Percentiles rank a stretch among this genome's conserved stretches.
phyloP scores from a whole-genome alignment of 2,113 vertebrate species.

The Paradisaea rubra region DNA sequence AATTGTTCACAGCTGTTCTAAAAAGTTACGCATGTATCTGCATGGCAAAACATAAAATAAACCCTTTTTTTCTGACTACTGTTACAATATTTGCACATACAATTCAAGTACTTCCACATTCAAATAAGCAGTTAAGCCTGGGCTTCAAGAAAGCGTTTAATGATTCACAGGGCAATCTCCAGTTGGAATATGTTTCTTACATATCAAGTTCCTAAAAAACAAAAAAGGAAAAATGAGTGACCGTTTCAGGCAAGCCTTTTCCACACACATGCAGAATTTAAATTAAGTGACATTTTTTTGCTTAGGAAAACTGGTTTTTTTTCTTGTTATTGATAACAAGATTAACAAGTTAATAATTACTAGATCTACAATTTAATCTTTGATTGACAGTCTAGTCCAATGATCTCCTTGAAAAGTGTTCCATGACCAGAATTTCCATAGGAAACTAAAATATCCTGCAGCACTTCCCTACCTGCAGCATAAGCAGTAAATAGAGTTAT shows the following conservation, averaged over 20 bases:
- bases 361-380: background rate
- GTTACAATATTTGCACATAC: background rate
- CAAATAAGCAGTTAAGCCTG: background rate
- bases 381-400: background rate
- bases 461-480: background rate
- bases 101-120: background rate
- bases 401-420: background rate
- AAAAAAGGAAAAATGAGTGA: background rate
- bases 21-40: background rate
- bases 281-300: background rate
- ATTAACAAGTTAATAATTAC: background rate
- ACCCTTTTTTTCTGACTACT: background rate
- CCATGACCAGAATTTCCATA: background rate
- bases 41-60: background rate
- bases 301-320: background rate
- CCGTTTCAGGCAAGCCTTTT: background rate
- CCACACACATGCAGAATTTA: background rate
- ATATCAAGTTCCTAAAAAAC: background rate
- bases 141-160: background rate
- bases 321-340: background rate
- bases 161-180: background rate
- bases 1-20: background rate
- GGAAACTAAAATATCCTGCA: background rate
- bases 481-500: background rate
- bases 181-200: background rate